Evolutionary conservation across 2,888 invertebrate genomes (phyloP).

Genomic region (Gasteruption jaculator): DNA sequence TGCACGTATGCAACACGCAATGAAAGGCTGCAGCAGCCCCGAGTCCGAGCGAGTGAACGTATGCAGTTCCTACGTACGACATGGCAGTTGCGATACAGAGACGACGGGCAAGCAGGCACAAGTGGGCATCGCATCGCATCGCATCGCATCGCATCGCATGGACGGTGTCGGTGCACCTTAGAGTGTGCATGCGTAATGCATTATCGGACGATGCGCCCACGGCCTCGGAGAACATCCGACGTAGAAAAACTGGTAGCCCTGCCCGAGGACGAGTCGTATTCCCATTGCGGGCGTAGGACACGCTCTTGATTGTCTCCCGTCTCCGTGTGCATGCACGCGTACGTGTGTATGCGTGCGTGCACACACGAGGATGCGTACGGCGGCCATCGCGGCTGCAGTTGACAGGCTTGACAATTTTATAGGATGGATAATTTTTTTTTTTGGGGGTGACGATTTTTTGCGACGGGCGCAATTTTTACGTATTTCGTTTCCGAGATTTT

Average conservation of each 20-base stretch:
- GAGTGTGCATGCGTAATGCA: constrained; percentile 34
- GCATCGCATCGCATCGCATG: not conserved
- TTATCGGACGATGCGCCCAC: constrained; percentile 15
- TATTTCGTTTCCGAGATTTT: too few relatives aligned
- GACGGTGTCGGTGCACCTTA: constrained; percentile 9
- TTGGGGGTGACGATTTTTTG: too few relatives aligned
- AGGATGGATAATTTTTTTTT: too few relatives aligned
- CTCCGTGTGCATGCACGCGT: constrained; percentile 3
- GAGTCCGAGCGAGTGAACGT: too few relatives aligned
- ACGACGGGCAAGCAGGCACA: constrained; percentile 4
- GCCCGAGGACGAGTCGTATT: constrained; percentile 29
- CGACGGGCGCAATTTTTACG: too few relatives aligned
- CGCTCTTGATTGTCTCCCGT: not conserved
- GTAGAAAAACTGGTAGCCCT: constrained; percentile 38
- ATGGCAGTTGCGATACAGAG: constrained; percentile 7
- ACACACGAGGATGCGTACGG: too few relatives aligned
- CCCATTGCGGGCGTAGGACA: constrained; percentile 33
- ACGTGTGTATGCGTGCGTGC: too few relatives aligned
- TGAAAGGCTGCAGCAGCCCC: too few relatives aligned
- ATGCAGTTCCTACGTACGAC: too few relatives aligned
- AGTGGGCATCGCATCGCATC: too few relatives aligned
- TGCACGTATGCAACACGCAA: constrained; percentile 11
- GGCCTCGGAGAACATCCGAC: constrained; percentile 19
- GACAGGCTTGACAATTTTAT: too few relatives aligned
- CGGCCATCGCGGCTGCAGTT: too few relatives aligned